phyloP scores from a whole-genome alignment of 2,113 vertebrate genomes.

The Etheostoma cragini region DNA sequence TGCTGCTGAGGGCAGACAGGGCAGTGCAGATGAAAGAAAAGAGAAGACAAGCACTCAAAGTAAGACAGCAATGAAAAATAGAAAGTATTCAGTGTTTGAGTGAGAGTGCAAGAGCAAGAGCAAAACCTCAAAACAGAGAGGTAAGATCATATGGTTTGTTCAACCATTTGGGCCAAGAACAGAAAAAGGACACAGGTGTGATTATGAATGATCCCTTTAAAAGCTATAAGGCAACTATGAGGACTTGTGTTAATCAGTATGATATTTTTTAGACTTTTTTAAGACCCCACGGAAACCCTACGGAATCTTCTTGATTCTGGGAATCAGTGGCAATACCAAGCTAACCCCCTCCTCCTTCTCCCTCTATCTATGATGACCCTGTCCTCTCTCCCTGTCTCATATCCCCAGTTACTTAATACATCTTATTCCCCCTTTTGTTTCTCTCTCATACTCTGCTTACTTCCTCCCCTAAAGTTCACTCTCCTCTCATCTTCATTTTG shows the following conservation, averaged over 20 bases:
- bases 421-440: neutral
- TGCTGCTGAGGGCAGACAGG: constrained; percentile 58
- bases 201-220: neutral
- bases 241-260: neutral
- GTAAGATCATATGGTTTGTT: constrained; percentile 7
- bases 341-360: neutral
- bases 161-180: neutral
- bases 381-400: constrained; percentile 4
- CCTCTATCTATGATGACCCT: neutral
- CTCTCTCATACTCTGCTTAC: neutral
- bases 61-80: constrained; percentile 41
- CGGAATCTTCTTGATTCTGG: no score
- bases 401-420: constrained; percentile 1
- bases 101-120: constrained; percentile 33
- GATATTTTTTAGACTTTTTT: no score
- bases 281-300: no score
- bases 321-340: no score
- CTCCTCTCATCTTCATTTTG: constrained; percentile 7
- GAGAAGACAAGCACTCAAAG: constrained; percentile 41
- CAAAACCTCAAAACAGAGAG: constrained; percentile 35
- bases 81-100: neutral
- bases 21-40: constrained; percentile 53
- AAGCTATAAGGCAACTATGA: neutral
- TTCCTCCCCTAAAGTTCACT: constrained; percentile 11
- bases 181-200: neutral